A percentile compares a stretch with the other conserved stretches of the same genome.
Evolutionary conservation across 2,888 invertebrate species (phyloP).

Genomic region (Fragum whitleyi): DNA sequence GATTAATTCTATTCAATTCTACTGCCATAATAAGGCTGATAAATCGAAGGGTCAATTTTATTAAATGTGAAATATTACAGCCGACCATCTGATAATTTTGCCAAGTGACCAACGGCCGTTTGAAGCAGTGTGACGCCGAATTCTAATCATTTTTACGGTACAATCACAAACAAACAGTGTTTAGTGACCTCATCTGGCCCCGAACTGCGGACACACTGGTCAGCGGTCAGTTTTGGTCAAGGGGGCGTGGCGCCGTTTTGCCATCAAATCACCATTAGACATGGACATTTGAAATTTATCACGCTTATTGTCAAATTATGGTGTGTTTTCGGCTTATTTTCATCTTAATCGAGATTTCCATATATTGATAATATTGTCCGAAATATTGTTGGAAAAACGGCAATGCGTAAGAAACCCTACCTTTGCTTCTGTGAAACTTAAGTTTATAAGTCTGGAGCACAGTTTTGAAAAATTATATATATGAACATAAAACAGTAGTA

Average conservation of each 20-base stretch:
- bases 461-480: too few relatives aligned
- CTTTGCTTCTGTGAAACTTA: too few relatives aligned
- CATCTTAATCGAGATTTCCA: not conserved
- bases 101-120: slow-evolving; percentile 15
- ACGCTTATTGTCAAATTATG: slow-evolving; percentile 18
- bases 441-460: too few relatives aligned
- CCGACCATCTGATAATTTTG: slow-evolving; percentile 19
- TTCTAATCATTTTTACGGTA: slow-evolving; percentile 19
- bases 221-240: slow-evolving; percentile 24
- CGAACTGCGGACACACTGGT: not conserved
- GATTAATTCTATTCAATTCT: slow-evolving; percentile 27
- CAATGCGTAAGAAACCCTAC: too few relatives aligned
- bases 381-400: too few relatives aligned
- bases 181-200: slow-evolving; percentile 18
- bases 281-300: slow-evolving; percentile 29
- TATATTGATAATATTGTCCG: too few relatives aligned
- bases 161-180: slow-evolving; percentile 21
- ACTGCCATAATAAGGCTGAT: slow-evolving; percentile 24
- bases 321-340: slow-evolving; percentile 9
- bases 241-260: slow-evolving; percentile 20
- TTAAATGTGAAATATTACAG: slow-evolving; percentile 26
- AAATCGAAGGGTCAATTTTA: slow-evolving; percentile 26
- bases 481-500: too few relatives aligned
- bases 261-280: slow-evolving; percentile 40
- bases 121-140: slow-evolving; percentile 27